Conservation (phyloP, 2,113 vertebrate genomes). For the Nycticryphes semicollaris region DNA sequence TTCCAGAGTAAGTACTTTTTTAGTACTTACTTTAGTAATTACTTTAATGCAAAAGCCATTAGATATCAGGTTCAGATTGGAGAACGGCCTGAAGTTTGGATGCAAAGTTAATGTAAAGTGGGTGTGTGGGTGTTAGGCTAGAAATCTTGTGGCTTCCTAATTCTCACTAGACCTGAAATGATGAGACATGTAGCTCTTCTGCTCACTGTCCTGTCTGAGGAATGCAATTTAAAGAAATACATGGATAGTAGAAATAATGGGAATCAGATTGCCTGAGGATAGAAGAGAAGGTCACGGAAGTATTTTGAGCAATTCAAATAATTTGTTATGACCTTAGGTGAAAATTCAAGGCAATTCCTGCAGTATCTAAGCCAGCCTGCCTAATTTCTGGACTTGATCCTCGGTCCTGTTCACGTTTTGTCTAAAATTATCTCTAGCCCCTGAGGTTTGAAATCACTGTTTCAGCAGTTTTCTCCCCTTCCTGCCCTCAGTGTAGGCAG, state of each 20-base stretch:
- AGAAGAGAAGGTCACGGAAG: background rate
- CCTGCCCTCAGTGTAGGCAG: background rate
- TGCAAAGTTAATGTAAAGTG: background rate
- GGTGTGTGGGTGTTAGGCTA: background rate
- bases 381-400: background rate
- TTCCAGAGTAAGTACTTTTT: background rate
- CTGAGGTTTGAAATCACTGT: background rate
- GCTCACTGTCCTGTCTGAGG: background rate
- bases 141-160: background rate
- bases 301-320: background rate
- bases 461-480: background rate
- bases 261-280: background rate
- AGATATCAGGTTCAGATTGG: background rate
- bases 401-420: background rate
- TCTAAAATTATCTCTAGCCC: background rate
- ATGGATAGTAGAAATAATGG: background rate
- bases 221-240: background rate
- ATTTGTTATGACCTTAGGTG: background rate
- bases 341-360: background rate
- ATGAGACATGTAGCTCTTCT: background rate
- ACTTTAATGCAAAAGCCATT: background rate
- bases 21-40: no score
- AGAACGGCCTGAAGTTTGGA: background rate
- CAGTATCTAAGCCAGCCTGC: background rate
- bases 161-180: background rate